Conservation (phyloP, 2,113 vertebrate species). For the Podarcis muralis region DNA sequence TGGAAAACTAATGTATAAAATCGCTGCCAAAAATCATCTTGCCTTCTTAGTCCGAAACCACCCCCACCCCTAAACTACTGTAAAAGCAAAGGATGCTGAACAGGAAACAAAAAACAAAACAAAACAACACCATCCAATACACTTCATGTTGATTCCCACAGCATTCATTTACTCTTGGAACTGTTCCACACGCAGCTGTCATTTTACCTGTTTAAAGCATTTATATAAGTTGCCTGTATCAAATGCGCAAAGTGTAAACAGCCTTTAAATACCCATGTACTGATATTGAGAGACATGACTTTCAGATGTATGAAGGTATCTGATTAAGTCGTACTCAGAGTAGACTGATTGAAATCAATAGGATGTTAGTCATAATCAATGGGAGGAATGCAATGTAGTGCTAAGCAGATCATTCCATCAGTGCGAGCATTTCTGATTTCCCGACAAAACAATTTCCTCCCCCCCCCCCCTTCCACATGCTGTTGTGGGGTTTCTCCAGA, state of each 20-base stretch:
- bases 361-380: no score
- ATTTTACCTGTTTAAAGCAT: neutral
- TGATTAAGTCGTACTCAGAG: neutral
- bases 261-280: neutral
- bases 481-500: no score
- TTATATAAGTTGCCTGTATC: neutral
- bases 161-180: constrained; percentile 3
- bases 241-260: neutral
- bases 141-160: constrained; percentile 22
- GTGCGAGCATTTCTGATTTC: no score
- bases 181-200: neutral
- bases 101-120: constrained; percentile 42
- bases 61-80: constrained; percentile 19
- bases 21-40: constrained; percentile 43
- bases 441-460: no score
- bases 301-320: neutral
- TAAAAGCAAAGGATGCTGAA: constrained; percentile 44
- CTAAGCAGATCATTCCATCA: no score
- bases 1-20: constrained; percentile 62
- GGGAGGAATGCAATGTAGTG: no score
- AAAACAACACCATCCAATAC: neutral
- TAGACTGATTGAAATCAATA: neutral
- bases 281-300: neutral
- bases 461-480: no score
- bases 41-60: constrained; percentile 48